Evolutionary conservation across 92 coral and sea anemone species (phyloP), one percentile per base, ranked within the genome.

Genomic region (Hydrozoanthus gracilis): DNA sequence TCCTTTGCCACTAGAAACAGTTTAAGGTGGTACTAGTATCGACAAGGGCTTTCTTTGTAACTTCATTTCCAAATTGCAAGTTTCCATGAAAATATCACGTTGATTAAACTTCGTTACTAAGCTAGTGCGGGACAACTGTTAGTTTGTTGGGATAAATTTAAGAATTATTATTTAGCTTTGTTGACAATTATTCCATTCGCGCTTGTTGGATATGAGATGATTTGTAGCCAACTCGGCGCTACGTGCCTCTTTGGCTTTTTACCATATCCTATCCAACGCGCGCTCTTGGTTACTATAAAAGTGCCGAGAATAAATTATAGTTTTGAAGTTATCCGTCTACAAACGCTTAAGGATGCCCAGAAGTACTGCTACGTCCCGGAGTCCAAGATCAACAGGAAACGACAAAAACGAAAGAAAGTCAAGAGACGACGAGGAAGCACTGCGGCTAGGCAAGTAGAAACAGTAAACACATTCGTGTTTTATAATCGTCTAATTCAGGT

Each of bases 361-460:
- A 20, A 55, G 48, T 17, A 60, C 20, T 6, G 52, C 56, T 44
- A 62, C 58, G n/a, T 16, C 82, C 4, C 69, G 66, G 67, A 54
- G 66, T 77, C 82, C 51, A 62, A 27, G 47, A 7, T 15, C 54
- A 18, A 56, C 48, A 11, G 69, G 66, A 12, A 44, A 62, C 8
- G 50, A 18, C 69, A 54, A 44, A 16, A 56, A 56, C 54, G 68
- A 77, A 56, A 56, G 52, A 3, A 39, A 49, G 35, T 77, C 67
- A 77, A 62, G 16, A 55, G 44, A 55, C 45, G 35, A 4, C 3
- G 39, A 77, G 69, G 82, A 77, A 77, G 51, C 7, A 68, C 20
- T 52, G 39, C 17, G 67, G 8, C 49, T 77, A 44, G 82, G 82
- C 27, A 77, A 55, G 82, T 77, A 77, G 79, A 16, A 44, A 73